These are phyloP conservation scores for Centropristis striata DNA, from an alignment of 2,113 vertebrate genomes.

Conservation along the genomic window DNA sequence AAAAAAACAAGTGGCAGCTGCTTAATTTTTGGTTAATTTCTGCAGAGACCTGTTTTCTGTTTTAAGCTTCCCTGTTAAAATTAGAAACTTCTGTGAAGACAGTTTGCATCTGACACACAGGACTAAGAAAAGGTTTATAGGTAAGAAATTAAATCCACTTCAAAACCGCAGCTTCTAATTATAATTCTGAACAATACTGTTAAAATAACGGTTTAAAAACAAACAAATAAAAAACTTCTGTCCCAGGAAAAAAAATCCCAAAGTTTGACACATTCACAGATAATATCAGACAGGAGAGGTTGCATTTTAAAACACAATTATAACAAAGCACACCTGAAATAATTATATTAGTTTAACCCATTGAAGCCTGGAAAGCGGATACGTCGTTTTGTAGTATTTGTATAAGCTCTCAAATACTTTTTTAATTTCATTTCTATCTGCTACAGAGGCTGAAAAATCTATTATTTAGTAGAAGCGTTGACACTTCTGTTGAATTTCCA, in stretches of 20 bases:
- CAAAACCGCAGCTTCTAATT: slow-evolving; percentile 15
- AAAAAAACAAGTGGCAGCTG: slow-evolving; percentile 25
- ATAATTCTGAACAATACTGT: neutral
- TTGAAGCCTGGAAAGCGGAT: no score
- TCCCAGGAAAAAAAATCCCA: neutral
- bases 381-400: no score
- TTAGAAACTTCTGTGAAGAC: neutral
- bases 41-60: neutral
- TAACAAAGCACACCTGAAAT: neutral
- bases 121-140: neutral
- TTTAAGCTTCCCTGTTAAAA: neutral
- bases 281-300: neutral
- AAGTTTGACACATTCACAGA: slow-evolving; percentile 14
- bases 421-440: no score
- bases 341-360: slow-evolving; percentile 28
- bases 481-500: no score
- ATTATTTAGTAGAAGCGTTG: no score
- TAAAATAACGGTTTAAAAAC: neutral
- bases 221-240: neutral
- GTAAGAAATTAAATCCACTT: neutral
- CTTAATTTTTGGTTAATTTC: neutral
- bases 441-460: no score
- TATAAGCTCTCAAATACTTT: no score
- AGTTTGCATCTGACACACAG: neutral
- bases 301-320: neutral